A percentile compares a stretch with the other conserved stretches of the same genome.
Conservation (phyloP, 1,140 invertebrate genomes). For the Drosophila orosa region DNA sequence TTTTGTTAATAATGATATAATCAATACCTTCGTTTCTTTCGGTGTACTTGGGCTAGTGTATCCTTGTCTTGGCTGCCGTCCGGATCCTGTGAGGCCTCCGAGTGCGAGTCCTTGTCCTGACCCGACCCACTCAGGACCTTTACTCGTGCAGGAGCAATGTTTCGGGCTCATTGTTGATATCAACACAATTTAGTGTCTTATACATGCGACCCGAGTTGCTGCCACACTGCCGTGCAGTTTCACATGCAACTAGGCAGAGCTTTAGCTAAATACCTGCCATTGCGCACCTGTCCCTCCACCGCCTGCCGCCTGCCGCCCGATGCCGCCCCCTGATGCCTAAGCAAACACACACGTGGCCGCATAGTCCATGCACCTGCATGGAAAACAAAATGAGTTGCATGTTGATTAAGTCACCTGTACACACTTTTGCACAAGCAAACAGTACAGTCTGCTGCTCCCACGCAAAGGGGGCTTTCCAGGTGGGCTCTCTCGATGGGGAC, state of each 20-base stretch:
- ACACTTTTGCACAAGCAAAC: slow-evolving; percentile 72
- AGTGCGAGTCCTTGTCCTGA: slow-evolving; percentile 40
- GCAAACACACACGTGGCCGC: slow-evolving; percentile 55
- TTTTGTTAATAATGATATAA: too few species aligned
- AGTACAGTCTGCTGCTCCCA: slow-evolving; percentile 36
- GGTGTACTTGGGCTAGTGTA: slow-evolving; percentile 8
- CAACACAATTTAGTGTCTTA: slow-evolving; percentile 81
- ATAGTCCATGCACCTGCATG: slow-evolving; percentile 50
- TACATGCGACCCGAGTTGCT: slow-evolving; percentile 55
- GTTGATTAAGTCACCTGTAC: slow-evolving; percentile 82
- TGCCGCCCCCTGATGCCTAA: slow-evolving; percentile 35
- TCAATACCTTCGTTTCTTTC: background rate
- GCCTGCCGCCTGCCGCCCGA: slow-evolving; percentile 14
- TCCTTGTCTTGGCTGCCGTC: slow-evolving; percentile 62
- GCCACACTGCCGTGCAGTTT: slow-evolving; percentile 40
- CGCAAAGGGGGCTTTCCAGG: slow-evolving; percentile 2
- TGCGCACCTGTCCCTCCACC: slow-evolving; percentile 5
- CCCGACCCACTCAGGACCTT: slow-evolving; percentile 43
- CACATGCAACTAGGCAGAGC: slow-evolving; percentile 62
- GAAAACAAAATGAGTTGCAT: slow-evolving; percentile 81
- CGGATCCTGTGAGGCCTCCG: slow-evolving; percentile 28
- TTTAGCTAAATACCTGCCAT: slow-evolving; percentile 70
- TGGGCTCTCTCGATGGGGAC: background rate
- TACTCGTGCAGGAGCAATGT: slow-evolving; percentile 62
- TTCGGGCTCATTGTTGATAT: slow-evolving; percentile 81